Conservation (phyloP, 2,113 vertebrate species). For the Diphyllodes magnificus region DNA sequence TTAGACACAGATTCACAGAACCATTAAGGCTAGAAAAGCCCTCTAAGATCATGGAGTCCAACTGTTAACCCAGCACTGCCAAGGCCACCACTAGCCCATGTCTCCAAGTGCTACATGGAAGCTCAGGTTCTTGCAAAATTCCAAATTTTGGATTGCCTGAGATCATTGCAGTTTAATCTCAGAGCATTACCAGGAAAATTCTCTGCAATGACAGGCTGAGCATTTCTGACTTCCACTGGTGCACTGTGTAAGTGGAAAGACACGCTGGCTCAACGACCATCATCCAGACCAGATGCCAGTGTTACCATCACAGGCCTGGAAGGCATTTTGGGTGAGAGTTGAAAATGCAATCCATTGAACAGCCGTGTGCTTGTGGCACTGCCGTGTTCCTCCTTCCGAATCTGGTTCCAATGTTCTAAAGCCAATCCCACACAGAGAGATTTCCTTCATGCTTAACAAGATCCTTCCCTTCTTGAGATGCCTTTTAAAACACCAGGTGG, state of each 20-base stretch:
- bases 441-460: not conserved
- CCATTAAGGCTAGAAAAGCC: not conserved
- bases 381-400: not conserved
- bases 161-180: not conserved
- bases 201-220: not conserved
- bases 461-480: not conserved
- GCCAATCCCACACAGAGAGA: not conserved
- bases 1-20: not conserved
- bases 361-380: not conserved
- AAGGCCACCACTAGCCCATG: not conserved
- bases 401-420: not conserved
- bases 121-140: not conserved
- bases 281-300: not conserved
- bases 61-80: not conserved
- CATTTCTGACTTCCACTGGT: not conserved
- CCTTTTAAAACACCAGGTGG: not conserved
- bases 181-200: not conserved
- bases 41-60: not conserved
- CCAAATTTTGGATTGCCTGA: not conserved
- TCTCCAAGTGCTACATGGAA: not conserved
- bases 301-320: not conserved
- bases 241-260: not conserved
- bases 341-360: not conserved
- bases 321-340: not conserved
- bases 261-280: rapidly evolving